A percentile compares a stretch with the other conserved stretches of the same genome.
Conservation (phyloP, 1,140 invertebrate genomes). For the Colletes gigas region DNA sequence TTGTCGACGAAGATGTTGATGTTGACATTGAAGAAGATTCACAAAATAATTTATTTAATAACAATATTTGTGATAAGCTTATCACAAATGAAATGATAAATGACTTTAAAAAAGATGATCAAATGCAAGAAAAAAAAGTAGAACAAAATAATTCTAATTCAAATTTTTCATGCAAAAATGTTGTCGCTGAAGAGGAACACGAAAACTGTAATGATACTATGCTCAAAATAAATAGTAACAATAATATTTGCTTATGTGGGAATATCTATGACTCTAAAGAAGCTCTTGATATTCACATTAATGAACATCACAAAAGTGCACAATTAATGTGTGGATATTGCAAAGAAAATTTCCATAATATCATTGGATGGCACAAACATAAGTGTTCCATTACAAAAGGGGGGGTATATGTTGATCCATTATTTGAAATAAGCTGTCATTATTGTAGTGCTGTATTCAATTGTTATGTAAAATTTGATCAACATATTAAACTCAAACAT, state of each 20-base stretch:
- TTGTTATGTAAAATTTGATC: slow-evolving; percentile 61
- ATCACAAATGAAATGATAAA: neutral
- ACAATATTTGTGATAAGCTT: neutral
- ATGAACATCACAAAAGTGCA: slow-evolving; percentile 46
- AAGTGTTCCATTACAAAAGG: slow-evolving; percentile 53
- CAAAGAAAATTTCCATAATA: slow-evolving; percentile 48
- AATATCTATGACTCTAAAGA: neutral
- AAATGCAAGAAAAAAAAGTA: neutral
- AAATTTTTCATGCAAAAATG: neutral
- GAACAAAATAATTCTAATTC: neutral
- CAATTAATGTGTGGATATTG: slow-evolving; percentile 69
- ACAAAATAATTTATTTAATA: neutral
- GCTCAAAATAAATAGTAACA: neutral
- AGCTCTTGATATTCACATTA: slow-evolving; percentile 24
- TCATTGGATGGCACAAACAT: slow-evolving; percentile 59
- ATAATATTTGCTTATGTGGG: slow-evolving; percentile 13
- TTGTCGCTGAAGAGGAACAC: neutral
- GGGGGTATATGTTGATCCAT: slow-evolving; percentile 50
- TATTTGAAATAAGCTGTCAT: slow-evolving; percentile 57
- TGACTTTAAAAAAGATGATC: neutral
- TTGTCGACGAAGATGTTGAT: slow-evolving; percentile 69
- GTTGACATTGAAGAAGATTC: slow-evolving; percentile 72
- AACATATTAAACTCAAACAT: slow-evolving; percentile 64
- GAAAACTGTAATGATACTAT: neutral
- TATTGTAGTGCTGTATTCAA: slow-evolving; percentile 47